Evolutionary conservation across 2,797 vertebrate species (phyloP).

Genomic region (Crenuchus spilurus): DNA sequence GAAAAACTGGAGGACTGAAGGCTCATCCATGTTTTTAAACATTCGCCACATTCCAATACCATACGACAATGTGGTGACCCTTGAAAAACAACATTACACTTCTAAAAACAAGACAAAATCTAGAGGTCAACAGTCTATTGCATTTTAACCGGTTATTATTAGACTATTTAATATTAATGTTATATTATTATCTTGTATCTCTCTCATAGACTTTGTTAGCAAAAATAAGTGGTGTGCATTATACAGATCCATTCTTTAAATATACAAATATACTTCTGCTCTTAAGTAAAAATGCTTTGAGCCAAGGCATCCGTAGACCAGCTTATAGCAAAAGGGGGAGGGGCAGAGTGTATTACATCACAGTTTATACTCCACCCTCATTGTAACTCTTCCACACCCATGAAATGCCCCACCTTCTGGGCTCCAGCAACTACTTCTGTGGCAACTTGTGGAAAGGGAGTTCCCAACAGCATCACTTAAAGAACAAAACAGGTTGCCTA

Average conservation of each 20-base stretch:
- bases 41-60: constrained; percentile 35
- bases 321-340: constrained; percentile 35
- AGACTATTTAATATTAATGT: constrained; percentile 51
- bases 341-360: constrained; percentile 40
- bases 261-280: constrained; percentile 74
- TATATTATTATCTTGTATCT: constrained; percentile 50
- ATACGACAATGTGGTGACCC: constrained; percentile 45
- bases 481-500: constrained; percentile 8
- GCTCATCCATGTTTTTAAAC: constrained; percentile 50
- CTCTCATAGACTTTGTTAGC: constrained; percentile 70
- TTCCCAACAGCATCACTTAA: constrained; percentile 22
- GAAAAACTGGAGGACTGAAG: constrained; percentile 47
- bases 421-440: constrained; percentile 51
- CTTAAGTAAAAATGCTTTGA: constrained; percentile 68
- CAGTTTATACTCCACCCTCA: constrained; percentile 44
- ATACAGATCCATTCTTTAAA: constrained; percentile 64
- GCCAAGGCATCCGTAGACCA: constrained; percentile 62
- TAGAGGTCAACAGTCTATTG: constrained; percentile 67
- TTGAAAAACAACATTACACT: constrained; percentile 14
- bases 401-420: constrained; percentile 33
- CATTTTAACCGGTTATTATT: constrained; percentile 65
- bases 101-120: constrained; percentile 53
- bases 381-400: constrained; percentile 25
- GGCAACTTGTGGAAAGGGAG: constrained; percentile 51
- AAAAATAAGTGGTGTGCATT: constrained; percentile 76